phyloP scores from a whole-genome alignment of 2,888 invertebrate species.

The Drosophila nigricruria region DNA sequence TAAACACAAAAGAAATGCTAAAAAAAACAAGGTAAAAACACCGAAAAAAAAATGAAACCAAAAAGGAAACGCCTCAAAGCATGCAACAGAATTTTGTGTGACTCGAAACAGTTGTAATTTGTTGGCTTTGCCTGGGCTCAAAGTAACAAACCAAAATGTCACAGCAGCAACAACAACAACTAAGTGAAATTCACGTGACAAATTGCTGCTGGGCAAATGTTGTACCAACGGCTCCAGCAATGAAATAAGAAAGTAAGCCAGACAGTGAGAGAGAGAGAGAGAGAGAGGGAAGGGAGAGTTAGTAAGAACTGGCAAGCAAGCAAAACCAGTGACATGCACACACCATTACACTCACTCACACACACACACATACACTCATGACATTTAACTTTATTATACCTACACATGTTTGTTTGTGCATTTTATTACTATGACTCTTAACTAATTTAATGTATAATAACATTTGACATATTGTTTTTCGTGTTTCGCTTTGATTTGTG shows the following conservation, averaged over 20 bases:
- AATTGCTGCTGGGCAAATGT: conserved; percentile 72
- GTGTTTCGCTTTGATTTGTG: conserved; percentile 79
- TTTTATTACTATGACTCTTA: conserved; percentile 56
- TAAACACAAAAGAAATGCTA: conserved; percentile 36
- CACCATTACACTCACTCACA: background rate
- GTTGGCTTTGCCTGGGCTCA: conserved; percentile 32
- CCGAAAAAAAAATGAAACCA: conserved; percentile 4
- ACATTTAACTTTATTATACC: conserved; percentile 66
- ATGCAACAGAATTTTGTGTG: conserved; percentile 54
- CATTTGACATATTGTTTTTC: conserved; percentile 83
- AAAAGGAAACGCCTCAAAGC: conserved; percentile 44
- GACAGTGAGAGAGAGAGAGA: background rate
- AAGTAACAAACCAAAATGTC: conserved; percentile 53
- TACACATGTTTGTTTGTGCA: conserved; percentile 44
- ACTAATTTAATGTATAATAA: conserved; percentile 83
- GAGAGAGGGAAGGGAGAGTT: background rate
- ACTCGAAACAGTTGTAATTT: conserved; percentile 53
- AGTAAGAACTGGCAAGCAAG: conserved; percentile 17
- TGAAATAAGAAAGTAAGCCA: conserved; percentile 20
- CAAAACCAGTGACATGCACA: conserved; percentile 43
- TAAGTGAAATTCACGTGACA: conserved; percentile 69
- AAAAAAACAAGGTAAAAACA: conserved; percentile 22
- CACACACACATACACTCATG: conserved; percentile 27
- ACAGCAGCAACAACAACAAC: conserved; percentile 30
- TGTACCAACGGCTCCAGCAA: conserved; percentile 52